A percentile compares a stretch with the other conserved stretches of the same genome.
phyloP scores from a whole-genome alignment of 1,140 invertebrate species.

The Drosophila orena region DNA sequence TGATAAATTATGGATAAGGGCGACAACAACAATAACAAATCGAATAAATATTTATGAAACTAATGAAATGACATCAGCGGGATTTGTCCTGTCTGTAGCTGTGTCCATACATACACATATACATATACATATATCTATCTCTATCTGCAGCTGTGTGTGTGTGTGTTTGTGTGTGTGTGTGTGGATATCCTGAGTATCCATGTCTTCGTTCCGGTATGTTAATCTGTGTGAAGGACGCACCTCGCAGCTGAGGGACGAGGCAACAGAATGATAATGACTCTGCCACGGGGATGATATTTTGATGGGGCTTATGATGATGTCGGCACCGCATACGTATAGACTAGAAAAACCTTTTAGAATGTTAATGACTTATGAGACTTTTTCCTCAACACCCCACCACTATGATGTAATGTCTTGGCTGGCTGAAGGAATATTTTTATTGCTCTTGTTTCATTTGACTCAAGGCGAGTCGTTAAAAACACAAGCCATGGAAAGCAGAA shows the following conservation, averaged over 20 bases:
- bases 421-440: conserved; percentile 59
- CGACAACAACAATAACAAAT: conserved; percentile 65
- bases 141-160: not conserved
- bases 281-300: conserved; percentile 33
- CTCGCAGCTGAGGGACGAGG: conserved; percentile 25
- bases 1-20: conserved; percentile 79
- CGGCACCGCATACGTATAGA: conserved; percentile 35
- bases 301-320: conserved; percentile 23
- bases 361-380: conserved; percentile 74
- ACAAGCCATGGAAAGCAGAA: conserved; percentile 61
- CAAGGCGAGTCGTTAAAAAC: conserved; percentile 66
- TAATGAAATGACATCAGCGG: conserved; percentile 78
- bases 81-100: conserved; percentile 23
- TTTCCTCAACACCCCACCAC: not conserved
- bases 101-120: conserved; percentile 2
- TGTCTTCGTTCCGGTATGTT: conserved; percentile 4
- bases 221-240: conserved; percentile 37
- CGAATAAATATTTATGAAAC: conserved; percentile 83
- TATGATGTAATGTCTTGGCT: conserved; percentile 44
- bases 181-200: not conserved
- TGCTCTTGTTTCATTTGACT: conserved; percentile 55
- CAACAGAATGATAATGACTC: conserved; percentile 23
- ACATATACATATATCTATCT: not conserved
- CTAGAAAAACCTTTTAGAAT: conserved; percentile 81
- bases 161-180: conserved; percentile 1